Percentiles rank a stretch among this genome's conserved stretches.
Conservation (phyloP, 2,888 invertebrate genomes). For the Epicampocera succincta region DNA sequence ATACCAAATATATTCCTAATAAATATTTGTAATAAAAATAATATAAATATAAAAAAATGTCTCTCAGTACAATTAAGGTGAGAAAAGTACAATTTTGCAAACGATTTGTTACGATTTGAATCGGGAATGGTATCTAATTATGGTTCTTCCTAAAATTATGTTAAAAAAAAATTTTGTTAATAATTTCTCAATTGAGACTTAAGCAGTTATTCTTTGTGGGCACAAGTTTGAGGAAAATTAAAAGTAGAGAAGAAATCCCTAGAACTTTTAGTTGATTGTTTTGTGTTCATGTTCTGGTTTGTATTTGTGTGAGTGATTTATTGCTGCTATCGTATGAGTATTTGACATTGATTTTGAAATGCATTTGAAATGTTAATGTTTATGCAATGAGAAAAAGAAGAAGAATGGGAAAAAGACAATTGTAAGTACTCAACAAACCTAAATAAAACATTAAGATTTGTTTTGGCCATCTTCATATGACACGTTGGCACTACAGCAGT, state of each 20-base stretch:
- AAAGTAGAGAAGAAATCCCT: not conserved
- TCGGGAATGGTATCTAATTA: too few relatives aligned
- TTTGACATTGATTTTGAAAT: conserved; percentile 65
- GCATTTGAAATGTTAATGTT: conserved; percentile 43
- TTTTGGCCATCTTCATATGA: conserved; percentile 48
- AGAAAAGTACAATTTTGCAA: too few relatives aligned
- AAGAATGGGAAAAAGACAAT: not conserved
- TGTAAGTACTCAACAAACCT: not conserved
- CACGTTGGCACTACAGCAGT: conserved; percentile 33
- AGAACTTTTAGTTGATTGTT: conserved; percentile 16
- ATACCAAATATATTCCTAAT: too few relatives aligned
- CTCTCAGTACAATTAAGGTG: too few relatives aligned
- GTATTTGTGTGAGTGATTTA: not conserved
- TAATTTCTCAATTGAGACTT: too few relatives aligned
- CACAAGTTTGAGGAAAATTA: not conserved
- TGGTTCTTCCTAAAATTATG: too few relatives aligned
- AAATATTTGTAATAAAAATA: too few relatives aligned
- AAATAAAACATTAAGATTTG: conserved; percentile 38
- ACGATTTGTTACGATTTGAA: too few relatives aligned
- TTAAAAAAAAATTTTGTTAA: too few relatives aligned
- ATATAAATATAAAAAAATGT: too few relatives aligned
- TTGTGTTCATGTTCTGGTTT: too few relatives aligned
- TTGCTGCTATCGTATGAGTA: conserved; percentile 5
- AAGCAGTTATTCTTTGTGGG: not conserved
- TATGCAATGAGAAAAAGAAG: not conserved